A percentile compares a stretch with the other conserved stretches of the same genome.
These are phyloP conservation scores for Hypercompe scribonia DNA, from an alignment of 2,888 invertebrate genomes.

Conservation along the genomic window DNA sequence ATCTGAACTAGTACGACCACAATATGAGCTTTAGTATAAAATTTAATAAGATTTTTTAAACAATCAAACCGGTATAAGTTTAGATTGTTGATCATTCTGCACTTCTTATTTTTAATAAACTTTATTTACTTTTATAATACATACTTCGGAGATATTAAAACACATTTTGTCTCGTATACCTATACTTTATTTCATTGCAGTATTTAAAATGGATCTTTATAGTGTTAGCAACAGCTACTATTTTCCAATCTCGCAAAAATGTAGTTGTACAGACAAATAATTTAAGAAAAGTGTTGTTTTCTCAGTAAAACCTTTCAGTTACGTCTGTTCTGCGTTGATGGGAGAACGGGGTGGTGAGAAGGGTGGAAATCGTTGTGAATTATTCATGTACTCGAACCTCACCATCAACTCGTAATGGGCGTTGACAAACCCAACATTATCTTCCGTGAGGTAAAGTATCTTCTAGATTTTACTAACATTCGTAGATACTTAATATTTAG, in stretches of 20 bases:
- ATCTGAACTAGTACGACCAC: slow-evolving; percentile 37
- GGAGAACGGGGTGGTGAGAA: slow-evolving; percentile 59
- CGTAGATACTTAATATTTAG: slow-evolving; percentile 6
- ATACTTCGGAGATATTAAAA: not conserved
- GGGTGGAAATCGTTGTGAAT: slow-evolving; percentile 71
- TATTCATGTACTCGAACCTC: slow-evolving; percentile 73
- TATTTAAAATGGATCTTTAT: not conserved
- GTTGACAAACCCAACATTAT: slow-evolving; percentile 50
- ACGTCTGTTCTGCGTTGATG: slow-evolving; percentile 22
- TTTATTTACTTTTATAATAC: not conserved
- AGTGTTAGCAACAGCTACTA: not conserved
- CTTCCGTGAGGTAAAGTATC: slow-evolving; percentile 30
- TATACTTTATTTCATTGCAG: not conserved
- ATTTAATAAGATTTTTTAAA: slow-evolving; percentile 39
- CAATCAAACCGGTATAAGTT: slow-evolving; percentile 32
- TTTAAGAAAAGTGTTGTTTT: not conserved
- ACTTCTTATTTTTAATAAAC: not conserved
- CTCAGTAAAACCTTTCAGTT: slow-evolving; percentile 19
- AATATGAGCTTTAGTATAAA: slow-evolving; percentile 50
- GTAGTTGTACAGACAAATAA: not conserved
- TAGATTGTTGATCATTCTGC: slow-evolving; percentile 12
- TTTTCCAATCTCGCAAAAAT: not conserved
- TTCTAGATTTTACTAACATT: slow-evolving; percentile 21
- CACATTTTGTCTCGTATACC: not conserved
- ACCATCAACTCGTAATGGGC: slow-evolving; percentile 67